Conservation (phyloP, 2,888 invertebrate genomes). For the Phrixothrix hirtus region DNA sequence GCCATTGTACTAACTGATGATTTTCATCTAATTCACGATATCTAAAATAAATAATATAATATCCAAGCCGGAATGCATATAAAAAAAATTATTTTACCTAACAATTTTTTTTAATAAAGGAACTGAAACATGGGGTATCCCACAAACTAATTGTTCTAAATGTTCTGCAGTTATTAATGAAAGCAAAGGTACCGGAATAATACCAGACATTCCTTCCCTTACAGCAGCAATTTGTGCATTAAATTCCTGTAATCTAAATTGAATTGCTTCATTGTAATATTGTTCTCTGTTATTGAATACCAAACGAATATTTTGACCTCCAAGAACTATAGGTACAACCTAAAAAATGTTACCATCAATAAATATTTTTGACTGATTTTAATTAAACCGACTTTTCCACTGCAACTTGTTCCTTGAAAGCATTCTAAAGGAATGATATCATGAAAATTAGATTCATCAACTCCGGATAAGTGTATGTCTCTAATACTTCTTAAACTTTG, state of each 20-base stretch:
- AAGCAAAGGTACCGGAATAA: constrained; percentile 66
- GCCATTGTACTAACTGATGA: constrained; percentile 64
- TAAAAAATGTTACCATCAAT: constrained; percentile 36
- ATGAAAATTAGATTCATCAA: constrained; percentile 63
- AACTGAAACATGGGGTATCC: constrained; percentile 65
- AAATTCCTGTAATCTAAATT: constrained; percentile 65
- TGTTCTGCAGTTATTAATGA: constrained; percentile 63
- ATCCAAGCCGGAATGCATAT: neutral
- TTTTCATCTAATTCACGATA: constrained; percentile 67
- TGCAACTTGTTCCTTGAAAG: constrained; percentile 66
- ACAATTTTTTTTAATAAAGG: constrained; percentile 64
- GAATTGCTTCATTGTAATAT: constrained; percentile 64
- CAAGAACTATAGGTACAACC: constrained; percentile 64
- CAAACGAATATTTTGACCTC: constrained; percentile 63
- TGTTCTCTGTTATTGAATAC: constrained; percentile 63
- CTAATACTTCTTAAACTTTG: constrained; percentile 64
- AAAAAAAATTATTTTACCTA: constrained; percentile 53
- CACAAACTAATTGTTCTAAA: constrained; percentile 67
- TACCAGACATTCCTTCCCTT: constrained; percentile 66
- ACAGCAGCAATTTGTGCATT: constrained; percentile 64
- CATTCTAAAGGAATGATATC: constrained; percentile 66
- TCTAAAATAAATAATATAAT: constrained; percentile 46
- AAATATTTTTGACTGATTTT: neutral
- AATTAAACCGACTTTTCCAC: constrained; percentile 53
- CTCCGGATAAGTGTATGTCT: constrained; percentile 64